Conservation (phyloP, 2,888 invertebrate species). For the Drosophila helvetica region DNA sequence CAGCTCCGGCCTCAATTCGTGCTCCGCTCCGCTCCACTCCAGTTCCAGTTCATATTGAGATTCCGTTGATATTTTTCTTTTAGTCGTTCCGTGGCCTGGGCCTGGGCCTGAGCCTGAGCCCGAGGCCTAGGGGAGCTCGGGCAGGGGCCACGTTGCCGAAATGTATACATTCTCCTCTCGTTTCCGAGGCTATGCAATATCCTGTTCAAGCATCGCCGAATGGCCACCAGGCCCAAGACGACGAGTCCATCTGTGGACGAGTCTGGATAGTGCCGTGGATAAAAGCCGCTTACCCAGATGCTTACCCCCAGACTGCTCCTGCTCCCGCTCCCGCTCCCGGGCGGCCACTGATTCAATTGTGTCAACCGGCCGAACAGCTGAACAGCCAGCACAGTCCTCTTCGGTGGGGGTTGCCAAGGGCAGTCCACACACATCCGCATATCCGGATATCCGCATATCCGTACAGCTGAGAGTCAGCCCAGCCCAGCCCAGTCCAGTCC, state of each 20-base stretch:
- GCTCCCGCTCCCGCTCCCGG: no score
- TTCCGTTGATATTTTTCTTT: slow-evolving; percentile 40
- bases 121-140: background rate
- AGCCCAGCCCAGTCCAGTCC: no score
- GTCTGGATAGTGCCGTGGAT: background rate
- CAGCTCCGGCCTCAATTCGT: background rate
- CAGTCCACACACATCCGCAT: background rate
- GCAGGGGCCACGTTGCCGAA: background rate
- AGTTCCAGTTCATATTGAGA: slow-evolving; percentile 18
- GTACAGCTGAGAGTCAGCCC: background rate
- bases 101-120: no score
- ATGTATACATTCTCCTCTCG: slow-evolving; percentile 1
- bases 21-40: background rate
- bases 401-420: background rate
- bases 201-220: slow-evolving; percentile 44
- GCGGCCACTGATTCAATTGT: slow-evolving; percentile 1
- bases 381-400: background rate
- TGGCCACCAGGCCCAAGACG: background rate
- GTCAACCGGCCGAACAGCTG: background rate
- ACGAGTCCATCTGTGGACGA: background rate
- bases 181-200: slow-evolving; percentile 47
- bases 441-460: background rate
- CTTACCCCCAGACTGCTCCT: background rate
- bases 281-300: background rate
- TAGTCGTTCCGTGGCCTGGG: slow-evolving; percentile 9